Percentiles rank a stretch among this genome's conserved stretches.
These are phyloP conservation scores for Tricholauxania praeusta DNA, from an alignment of 2,888 invertebrate genomes.

Conservation along the genomic window DNA sequence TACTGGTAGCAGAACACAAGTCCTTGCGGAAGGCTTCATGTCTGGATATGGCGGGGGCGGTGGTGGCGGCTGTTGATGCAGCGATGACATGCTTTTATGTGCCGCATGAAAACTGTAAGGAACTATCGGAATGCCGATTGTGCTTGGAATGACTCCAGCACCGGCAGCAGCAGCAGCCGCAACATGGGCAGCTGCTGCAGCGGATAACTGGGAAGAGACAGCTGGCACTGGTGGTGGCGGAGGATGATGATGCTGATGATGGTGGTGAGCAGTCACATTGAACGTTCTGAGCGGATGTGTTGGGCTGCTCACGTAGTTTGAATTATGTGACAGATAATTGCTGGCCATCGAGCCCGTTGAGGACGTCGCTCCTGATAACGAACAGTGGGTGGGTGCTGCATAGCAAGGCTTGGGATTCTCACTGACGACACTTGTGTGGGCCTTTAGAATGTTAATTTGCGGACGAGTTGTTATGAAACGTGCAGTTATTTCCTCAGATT, in stretches of 20 bases:
- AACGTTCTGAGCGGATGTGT: conserved; percentile 54
- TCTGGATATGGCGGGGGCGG: conserved; percentile 68
- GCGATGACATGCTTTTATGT: conserved; percentile 73
- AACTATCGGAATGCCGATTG: conserved; percentile 68
- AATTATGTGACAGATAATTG: conserved; percentile 50
- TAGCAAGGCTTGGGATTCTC: conserved; percentile 74
- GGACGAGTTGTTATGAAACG: conserved; percentile 83
- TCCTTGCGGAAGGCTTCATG: conserved; percentile 69
- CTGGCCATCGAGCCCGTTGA: conserved; percentile 51
- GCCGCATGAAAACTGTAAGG: conserved; percentile 73
- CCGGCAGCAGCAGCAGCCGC: conserved; percentile 44
- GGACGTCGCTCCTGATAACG: conserved; percentile 60
- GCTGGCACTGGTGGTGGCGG: conserved; percentile 59
- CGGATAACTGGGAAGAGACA: conserved; percentile 43
- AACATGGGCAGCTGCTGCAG: conserved; percentile 46
- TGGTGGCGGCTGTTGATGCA: conserved; percentile 67
- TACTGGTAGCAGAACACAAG: conserved; percentile 73
- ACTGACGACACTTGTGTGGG: conserved; percentile 79
- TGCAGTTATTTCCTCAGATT: conserved; percentile 79
- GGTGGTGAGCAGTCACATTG: background rate
- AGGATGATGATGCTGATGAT: conserved; percentile 55
- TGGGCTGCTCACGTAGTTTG: conserved; percentile 59
- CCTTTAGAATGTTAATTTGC: conserved; percentile 81
- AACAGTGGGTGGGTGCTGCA: conserved; percentile 68
- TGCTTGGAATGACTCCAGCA: conserved; percentile 52